Evolutionary conservation across 2,888 invertebrate genomes (phyloP).

Genomic region (Bugula neritina): DNA sequence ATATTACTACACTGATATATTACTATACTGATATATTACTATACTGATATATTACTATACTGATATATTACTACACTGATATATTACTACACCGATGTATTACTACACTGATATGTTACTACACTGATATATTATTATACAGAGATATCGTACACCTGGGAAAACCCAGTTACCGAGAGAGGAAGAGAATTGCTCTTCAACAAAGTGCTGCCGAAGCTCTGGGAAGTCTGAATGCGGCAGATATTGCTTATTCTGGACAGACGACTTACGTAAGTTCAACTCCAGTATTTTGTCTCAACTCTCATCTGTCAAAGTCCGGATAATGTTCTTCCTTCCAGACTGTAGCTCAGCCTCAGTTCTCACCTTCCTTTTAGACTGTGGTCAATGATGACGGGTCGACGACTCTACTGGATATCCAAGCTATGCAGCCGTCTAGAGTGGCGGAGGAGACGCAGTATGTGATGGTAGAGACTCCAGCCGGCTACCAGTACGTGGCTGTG

Average conservation of each 20-base stretch:
- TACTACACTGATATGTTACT: too few relatives aligned
- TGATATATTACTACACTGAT: too few relatives aligned
- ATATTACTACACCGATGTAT: too few relatives aligned
- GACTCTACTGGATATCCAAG: conserved; percentile 1
- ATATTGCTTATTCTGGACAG: background rate
- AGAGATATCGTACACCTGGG: conserved; percentile 23
- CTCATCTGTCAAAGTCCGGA: too few relatives aligned
- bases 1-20: too few relatives aligned
- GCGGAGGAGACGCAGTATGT: conserved; percentile 12
- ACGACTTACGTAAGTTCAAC: conserved; percentile 8
- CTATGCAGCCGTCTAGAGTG: background rate
- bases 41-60: too few relatives aligned
- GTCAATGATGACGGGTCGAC: conserved; percentile 20
- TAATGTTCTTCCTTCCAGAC: too few relatives aligned
- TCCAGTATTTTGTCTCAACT: too few relatives aligned
- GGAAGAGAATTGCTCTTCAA: conserved; percentile 21
- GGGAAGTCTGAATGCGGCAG: conserved; percentile 15
- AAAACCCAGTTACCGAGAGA: conserved; percentile 18
- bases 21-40: too few relatives aligned
- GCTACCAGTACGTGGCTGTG: conserved; percentile 21
- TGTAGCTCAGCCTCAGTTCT: too few relatives aligned
- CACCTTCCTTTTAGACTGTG: conserved; percentile 1
- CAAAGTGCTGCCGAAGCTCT: conserved; percentile 24
- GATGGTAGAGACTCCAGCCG: conserved; percentile 19
- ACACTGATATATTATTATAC: too few relatives aligned